Evolutionary conservation across 2,888 invertebrate species (phyloP), one percentile per base, ranked within the genome.

Genomic region (Nemotelus nigrinus): DNA sequence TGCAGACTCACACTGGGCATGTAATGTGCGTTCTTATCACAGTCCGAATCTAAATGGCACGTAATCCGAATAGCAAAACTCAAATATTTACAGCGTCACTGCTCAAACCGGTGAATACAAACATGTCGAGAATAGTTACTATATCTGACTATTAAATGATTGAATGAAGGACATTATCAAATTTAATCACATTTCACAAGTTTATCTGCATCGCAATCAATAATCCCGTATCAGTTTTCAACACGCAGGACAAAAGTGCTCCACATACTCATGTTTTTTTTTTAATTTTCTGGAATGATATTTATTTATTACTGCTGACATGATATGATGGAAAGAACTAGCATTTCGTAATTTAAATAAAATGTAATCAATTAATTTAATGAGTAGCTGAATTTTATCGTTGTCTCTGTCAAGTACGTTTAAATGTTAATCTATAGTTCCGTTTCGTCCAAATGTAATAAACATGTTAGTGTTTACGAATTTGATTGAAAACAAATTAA

Each of bases 401-500:
- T 50, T 50, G 8, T 7, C 8, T 50, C 8, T 5, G 8, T 5
- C 6, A 50, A 50, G 8, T 8, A 50, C 50, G 5, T 7, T 8
- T 7, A 8, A 5, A 50, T 7, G 60, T 25, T 25, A 25, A 25
- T 25, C 25, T 25, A 25, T 25, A 25, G 25, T 25, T 25, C 25
- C 25, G 25, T 60, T 25, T 5, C 5, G 6, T 10, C 60, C 60
- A n/a, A 60, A 60, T 7, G n/a, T 60, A 60, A 25, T 60, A 60
- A 60, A 60, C 39, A 60, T 60, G 5, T 60, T 60, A 60, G 60
- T 60, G 39, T 60, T 10, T 60, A 60, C 5, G 39, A n/a, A 25
- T 10, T 60, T 60, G 8, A 50, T 50, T 50, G 50, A 50, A 50
- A 50, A 5, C 50, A 50, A 25, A 25, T n/a, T 25, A 25, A 25